Conservation (phyloP, 2,888 invertebrate genomes). For the Ormyrus rosae region DNA sequence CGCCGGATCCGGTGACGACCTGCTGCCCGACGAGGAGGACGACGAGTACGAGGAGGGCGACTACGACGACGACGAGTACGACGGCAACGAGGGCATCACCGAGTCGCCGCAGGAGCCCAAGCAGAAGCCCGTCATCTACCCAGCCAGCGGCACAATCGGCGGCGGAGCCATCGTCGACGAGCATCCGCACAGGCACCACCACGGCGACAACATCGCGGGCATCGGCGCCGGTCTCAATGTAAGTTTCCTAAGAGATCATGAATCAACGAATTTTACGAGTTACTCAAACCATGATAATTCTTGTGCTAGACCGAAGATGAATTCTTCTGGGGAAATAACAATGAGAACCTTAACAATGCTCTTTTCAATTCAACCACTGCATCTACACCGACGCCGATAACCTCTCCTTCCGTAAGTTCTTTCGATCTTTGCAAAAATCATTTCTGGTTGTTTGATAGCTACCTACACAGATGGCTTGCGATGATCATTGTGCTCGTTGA, state of each 20-base stretch:
- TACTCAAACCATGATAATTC: background rate
- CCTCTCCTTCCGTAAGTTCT: constrained; percentile 48
- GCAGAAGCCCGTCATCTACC: constrained; percentile 53
- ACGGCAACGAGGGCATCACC: constrained; percentile 71
- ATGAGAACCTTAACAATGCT: constrained; percentile 34
- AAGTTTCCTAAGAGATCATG: background rate
- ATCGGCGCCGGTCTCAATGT: constrained; percentile 59
- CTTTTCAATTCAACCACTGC: constrained; percentile 40
- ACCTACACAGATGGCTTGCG: constrained; percentile 45
- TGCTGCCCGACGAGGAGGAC: constrained; percentile 65
- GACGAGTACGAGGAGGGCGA: constrained; percentile 71
- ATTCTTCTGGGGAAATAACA: constrained; percentile 43
- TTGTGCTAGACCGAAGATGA: constrained; percentile 47
- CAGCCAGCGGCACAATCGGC: constrained; percentile 29
- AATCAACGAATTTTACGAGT: too few species aligned
- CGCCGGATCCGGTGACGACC: constrained; percentile 67
- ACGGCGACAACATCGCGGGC: constrained; percentile 67
- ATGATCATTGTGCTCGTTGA: constrained; percentile 10
- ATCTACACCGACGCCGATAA: constrained; percentile 16
- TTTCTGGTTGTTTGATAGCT: constrained; percentile 38
- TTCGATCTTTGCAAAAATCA: background rate
- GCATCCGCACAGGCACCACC: constrained; percentile 75
- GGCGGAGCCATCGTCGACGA: constrained; percentile 59
- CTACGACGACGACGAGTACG: constrained; percentile 74
- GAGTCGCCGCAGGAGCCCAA: constrained; percentile 67